Percentiles rank a stretch among this genome's conserved stretches.
These are phyloP conservation scores for Teleogryllus oceanicus DNA, from an alignment of 2,888 invertebrate species.

Conservation along the genomic window DNA sequence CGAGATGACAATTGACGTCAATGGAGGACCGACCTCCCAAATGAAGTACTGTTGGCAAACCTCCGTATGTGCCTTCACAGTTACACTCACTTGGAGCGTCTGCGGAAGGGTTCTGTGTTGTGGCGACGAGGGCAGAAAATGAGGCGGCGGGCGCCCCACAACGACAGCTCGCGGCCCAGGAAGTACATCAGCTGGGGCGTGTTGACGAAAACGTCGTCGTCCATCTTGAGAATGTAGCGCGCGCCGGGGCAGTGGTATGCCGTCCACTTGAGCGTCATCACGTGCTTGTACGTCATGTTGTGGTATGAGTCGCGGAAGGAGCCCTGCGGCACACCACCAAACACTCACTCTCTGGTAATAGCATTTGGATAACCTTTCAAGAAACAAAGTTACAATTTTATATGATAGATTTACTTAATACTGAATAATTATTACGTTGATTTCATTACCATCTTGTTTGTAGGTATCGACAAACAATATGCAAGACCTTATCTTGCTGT, in stretches of 20 bases:
- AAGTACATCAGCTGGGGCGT: conserved; percentile 47
- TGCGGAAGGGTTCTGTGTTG: conserved; percentile 49
- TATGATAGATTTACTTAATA: no score
- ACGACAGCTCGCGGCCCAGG: conserved; percentile 55
- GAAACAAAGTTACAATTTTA: no score
- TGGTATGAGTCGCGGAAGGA: conserved; percentile 72
- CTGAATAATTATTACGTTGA: no score
- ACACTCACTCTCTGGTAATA: no score
- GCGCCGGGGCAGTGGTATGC: conserved; percentile 65
- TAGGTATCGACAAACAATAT: no score
- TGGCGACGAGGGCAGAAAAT: conserved; percentile 64
- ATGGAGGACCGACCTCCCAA: no score
- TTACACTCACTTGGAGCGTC: conserved; percentile 60
- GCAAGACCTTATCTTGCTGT: no score
- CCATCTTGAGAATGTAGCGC: conserved; percentile 53
- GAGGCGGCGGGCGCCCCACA: conserved; percentile 55
- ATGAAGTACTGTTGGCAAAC: no score
- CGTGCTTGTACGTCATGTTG: conserved; percentile 81
- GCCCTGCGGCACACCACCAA: conserved; percentile 51
- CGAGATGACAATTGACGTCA: no score
- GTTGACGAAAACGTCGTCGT: conserved; percentile 52
- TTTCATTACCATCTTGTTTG: no score
- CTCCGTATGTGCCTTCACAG: no score
- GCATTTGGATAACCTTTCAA: no score
- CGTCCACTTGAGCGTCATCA: conserved; percentile 77